These are phyloP conservation scores for Drosophila melanocephala DNA, from an alignment of 2,888 invertebrate species.

Conservation along the genomic window DNA sequence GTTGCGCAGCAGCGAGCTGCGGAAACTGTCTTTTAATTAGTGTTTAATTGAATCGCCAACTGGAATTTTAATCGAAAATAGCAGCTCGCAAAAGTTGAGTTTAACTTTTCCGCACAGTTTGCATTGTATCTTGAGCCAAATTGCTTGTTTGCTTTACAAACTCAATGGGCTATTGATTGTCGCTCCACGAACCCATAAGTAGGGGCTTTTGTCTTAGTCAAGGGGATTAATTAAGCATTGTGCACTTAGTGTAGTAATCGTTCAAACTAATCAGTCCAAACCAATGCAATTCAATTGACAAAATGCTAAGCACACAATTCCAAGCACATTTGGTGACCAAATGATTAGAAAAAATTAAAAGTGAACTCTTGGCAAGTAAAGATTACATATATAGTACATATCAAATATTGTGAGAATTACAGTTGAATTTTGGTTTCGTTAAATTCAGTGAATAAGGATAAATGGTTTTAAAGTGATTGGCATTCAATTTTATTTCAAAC, in stretches of 20 bases:
- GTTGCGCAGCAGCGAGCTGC: constrained; percentile 38
- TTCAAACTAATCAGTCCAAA: background rate
- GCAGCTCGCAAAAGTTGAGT: constrained; percentile 52
- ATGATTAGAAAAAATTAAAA: background rate
- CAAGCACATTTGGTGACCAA: background rate
- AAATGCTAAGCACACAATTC: background rate
- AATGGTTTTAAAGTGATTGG: background rate
- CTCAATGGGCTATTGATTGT: constrained; percentile 58
- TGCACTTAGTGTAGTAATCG: constrained; percentile 32
- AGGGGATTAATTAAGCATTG: constrained; percentile 46
- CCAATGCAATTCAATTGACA: constrained; percentile 6
- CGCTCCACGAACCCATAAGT: constrained; percentile 18
- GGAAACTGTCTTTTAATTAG: constrained; percentile 78
- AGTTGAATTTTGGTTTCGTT: background rate
- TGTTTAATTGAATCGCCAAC: constrained; percentile 79
- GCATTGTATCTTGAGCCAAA: constrained; percentile 68
- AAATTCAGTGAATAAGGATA: background rate
- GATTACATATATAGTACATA: rapidly evolving
- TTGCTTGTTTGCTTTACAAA: constrained; percentile 67
- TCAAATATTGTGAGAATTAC: background rate
- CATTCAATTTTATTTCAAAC: background rate
- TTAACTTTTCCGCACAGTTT: constrained; percentile 75
- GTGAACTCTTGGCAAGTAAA: background rate
- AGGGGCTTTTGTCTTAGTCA: constrained; percentile 18
- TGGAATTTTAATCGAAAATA: constrained; percentile 81